phyloP scores from a whole-genome alignment of 2,888 invertebrate genomes.

The Netelia virgata region DNA sequence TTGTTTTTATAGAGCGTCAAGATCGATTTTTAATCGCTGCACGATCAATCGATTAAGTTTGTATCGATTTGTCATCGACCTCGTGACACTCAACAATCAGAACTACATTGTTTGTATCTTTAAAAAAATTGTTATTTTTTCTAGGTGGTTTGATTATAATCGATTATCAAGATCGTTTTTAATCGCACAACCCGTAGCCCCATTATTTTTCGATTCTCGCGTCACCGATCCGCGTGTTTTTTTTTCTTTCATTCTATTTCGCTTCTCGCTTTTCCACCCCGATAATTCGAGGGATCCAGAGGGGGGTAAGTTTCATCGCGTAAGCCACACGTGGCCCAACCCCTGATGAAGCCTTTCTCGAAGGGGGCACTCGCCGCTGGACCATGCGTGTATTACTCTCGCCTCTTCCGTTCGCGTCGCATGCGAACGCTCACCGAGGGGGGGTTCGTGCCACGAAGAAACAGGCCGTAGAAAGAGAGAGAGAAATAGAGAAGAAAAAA shows the following conservation, averaged over 20 bases:
- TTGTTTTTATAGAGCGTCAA: too few relatives aligned
- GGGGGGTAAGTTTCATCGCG: slow-evolving; percentile 36
- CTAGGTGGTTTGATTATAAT: too few relatives aligned
- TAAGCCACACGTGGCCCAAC: slow-evolving; percentile 73
- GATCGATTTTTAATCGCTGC: too few relatives aligned
- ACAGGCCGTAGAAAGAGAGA: slow-evolving; percentile 1
- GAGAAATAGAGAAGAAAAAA: too few relatives aligned
- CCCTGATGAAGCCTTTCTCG: slow-evolving; percentile 69
- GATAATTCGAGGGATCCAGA: slow-evolving; percentile 12
- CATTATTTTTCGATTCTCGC: neutral
- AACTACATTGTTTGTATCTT: too few relatives aligned
- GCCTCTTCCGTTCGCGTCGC: too few relatives aligned
- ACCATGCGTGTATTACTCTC: slow-evolving; percentile 31
- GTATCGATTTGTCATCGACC: too few relatives aligned
- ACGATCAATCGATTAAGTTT: too few relatives aligned
- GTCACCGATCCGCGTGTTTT: neutral
- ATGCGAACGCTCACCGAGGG: neutral
- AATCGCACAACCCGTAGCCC: too few relatives aligned
- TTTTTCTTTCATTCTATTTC: slow-evolving; percentile 54
- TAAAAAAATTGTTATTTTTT: too few relatives aligned
- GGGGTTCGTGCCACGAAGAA: slow-evolving; percentile 40
- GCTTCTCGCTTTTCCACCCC: neutral
- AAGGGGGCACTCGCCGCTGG: slow-evolving; percentile 43
- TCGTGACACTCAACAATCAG: too few relatives aligned
- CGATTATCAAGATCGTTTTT: too few relatives aligned